These are phyloP conservation scores for Pristionchus pacificus DNA, from an alignment of 1,140 invertebrate species.

Conservation along the genomic window DNA sequence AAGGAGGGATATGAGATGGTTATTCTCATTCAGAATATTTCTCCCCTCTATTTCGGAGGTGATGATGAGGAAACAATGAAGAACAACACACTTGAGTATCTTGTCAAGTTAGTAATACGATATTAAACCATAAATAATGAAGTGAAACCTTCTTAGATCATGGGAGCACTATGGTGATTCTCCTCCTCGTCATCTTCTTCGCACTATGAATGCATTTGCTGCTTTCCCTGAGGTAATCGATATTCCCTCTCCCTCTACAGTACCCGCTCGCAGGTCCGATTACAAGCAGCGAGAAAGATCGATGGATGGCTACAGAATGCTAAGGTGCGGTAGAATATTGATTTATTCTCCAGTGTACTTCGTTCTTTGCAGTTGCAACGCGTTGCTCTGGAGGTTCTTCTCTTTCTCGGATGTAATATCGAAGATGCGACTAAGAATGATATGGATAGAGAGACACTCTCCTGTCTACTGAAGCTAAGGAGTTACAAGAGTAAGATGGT, in stretches of 20 bases:
- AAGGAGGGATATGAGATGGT: too few species aligned
- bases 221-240: background rate
- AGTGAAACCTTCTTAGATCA: background rate
- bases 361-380: background rate
- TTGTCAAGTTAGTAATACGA: background rate
- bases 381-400: background rate
- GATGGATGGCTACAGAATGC: conserved; percentile 1
- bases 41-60: too few species aligned
- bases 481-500: background rate
- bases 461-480: background rate
- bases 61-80: background rate
- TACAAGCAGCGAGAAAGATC: background rate
- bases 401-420: background rate
- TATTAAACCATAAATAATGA: background rate
- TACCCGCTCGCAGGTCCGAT: background rate
- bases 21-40: too few species aligned
- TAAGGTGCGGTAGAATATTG: background rate
- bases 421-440: background rate
- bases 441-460: background rate
- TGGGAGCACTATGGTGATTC: background rate
- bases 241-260: background rate
- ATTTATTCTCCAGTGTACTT: background rate
- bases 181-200: background rate
- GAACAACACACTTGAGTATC: background rate
- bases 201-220: background rate